Evolutionary conservation across 2,113 vertebrate genomes (phyloP), one percentile per base, ranked within the genome.

Genomic region (Triplophysa tibetana): DNA sequence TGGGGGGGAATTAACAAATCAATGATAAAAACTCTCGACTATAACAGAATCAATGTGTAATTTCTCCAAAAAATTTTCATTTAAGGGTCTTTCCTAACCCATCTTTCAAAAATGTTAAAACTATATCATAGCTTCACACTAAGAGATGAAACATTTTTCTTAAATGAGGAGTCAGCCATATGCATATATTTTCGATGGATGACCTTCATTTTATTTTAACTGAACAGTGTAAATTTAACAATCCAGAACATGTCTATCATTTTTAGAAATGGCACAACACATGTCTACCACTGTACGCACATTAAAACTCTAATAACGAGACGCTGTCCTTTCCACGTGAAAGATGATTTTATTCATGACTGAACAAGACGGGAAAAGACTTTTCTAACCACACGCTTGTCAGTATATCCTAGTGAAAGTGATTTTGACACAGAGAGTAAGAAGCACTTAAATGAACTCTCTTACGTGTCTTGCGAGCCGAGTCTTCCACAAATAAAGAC

Each of bases 401-500:
- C 21, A 24, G 12, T 68, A 4, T 12, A 45, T 68, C 38, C 11
- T 13, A 16, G 12, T 41, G n/a, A 48, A 68, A n/a, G 23, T 7
- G 11, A 48, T 50, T 70, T 24, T n/a, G 48, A 3, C 17, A 29
- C 41, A 1, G 41, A 43, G 41, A 43, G 41, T 43, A 43, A 9
- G 7, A 43, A 43, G 9, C 41, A 9, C 41, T 10, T 43, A 8
- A 10, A 29, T 29, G 29, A 4, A 4, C 29, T 29, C 50, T 89
- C 97, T 95, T 90, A 97, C 97, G 91, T 3, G 97, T 99, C 87
- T 99, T 99, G 84, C 95, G 94, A 0, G 96, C 97, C 0, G 97
- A 98, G 64, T 99, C 97, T 84, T 99, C 97, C 0, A 98, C 93
- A 87, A 98, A 99, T 48, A 99, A 94, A 0, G 97, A 99, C 11